Evolutionary conservation across 2,797 vertebrate genomes (phyloP).

Genomic region (Leptoclinus maculatus): DNA sequence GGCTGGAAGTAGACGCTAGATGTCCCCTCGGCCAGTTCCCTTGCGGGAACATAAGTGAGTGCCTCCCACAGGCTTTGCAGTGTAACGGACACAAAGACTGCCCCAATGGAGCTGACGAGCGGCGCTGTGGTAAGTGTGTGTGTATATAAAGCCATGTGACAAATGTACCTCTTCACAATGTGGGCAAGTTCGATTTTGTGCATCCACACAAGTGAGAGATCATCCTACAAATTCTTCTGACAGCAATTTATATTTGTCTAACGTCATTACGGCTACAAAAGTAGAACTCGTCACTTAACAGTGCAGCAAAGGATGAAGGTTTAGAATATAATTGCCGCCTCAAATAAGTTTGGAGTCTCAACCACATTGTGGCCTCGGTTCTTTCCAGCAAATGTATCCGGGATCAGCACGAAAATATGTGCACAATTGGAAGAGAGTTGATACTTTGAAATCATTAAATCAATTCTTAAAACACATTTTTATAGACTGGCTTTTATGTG

Average conservation of each 20-base stretch:
- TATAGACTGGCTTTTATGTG: too few species aligned
- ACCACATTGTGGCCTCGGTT: not conserved
- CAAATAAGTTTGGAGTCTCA: not conserved
- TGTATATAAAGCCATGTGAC: not conserved
- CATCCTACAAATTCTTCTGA: not conserved
- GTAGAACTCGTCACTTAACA: not conserved
- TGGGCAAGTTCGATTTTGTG: not conserved
- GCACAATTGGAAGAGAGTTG: not conserved
- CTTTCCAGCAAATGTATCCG: not conserved
- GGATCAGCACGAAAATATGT: conserved; percentile 1
- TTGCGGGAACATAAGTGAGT: conserved; percentile 85
- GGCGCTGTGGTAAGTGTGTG: conserved; percentile 76
- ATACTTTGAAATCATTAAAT: not conserved
- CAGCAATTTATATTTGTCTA: not conserved
- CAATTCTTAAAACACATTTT: too few species aligned
- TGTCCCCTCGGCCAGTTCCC: conserved; percentile 87
- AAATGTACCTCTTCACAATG: not conserved
- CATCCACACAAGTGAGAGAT: not conserved
- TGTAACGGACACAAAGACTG: conserved; percentile 87
- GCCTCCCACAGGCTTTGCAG: conserved; percentile 83
- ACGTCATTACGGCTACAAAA: not conserved
- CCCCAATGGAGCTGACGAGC: conserved; percentile 86
- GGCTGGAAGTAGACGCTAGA: conserved; percentile 19
- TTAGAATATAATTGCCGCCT: not conserved
- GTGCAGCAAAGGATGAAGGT: not conserved